phyloP scores from a whole-genome alignment of 2,797 vertebrate genomes.

The Meda fulgida region DNA sequence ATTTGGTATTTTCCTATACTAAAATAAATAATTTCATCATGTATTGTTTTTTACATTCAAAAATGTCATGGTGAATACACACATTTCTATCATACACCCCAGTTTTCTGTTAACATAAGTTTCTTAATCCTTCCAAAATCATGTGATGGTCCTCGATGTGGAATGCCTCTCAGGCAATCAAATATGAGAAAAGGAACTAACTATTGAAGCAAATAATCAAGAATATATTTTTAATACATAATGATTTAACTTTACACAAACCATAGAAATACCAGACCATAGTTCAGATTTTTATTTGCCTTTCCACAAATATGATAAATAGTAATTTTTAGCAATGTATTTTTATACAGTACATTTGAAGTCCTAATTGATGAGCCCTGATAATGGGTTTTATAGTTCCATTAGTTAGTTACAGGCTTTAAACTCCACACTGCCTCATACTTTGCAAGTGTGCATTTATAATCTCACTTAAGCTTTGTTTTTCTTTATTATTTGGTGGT shows the following conservation, averaged over 20 bases:
- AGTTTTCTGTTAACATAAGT: not conserved
- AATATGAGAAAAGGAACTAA: not conserved
- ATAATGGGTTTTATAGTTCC: not conserved
- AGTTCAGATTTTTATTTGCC: not conserved
- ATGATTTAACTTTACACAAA: not conserved
- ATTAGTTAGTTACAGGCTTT: not conserved
- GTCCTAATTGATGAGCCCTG: not conserved
- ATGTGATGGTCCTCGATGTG: not conserved
- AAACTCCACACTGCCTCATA: not conserved
- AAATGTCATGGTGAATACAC: not conserved
- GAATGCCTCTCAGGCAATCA: not conserved
- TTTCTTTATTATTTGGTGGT: not conserved
- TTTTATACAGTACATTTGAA: not conserved
- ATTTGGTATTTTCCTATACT: not conserved
- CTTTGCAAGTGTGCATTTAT: slow-evolving; percentile 5
- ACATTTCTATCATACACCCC: not conserved
- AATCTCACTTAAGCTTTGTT: slow-evolving; percentile 2
- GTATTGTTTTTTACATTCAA: not conserved
- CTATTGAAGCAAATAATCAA: not conserved
- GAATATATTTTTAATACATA: not conserved
- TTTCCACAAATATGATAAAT: not conserved
- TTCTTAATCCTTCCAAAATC: not conserved
- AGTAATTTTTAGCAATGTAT: not conserved
- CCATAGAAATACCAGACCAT: not conserved
- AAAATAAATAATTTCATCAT: not conserved